Evolutionary conservation across 2,888 invertebrate genomes (phyloP).

Genomic region (Thereva nobilitata): DNA sequence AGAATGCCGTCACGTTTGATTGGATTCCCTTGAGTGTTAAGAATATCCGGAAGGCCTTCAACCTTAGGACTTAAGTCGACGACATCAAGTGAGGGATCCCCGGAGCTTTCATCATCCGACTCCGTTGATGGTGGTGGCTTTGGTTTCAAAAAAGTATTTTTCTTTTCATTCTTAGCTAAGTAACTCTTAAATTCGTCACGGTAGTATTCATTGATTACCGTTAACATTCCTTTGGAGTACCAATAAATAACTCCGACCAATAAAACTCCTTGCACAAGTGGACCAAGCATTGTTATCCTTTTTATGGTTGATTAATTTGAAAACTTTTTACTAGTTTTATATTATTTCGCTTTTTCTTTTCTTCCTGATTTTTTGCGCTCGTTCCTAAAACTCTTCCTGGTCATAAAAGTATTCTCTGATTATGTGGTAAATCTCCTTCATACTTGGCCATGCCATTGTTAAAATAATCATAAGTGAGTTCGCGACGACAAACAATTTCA

Average conservation of each 20-base stretch:
- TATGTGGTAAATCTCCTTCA: conserved; percentile 64
- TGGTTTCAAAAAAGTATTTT: conserved; percentile 1
- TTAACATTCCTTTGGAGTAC: conserved; percentile 73
- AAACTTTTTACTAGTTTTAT: conserved; percentile 5
- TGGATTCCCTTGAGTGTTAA: conserved; percentile 6
- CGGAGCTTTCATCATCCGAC: neutral
- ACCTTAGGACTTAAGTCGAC: conserved; percentile 19
- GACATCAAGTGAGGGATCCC: neutral
- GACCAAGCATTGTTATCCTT: conserved; percentile 63
- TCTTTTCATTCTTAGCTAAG: conserved; percentile 19
- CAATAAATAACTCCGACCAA: conserved; percentile 70
- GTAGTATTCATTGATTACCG: conserved; percentile 75
- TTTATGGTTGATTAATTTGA: conserved; percentile 3
- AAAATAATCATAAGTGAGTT: conserved; percentile 74
- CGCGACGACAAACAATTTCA: conserved; percentile 79
- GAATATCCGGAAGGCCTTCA: conserved; percentile 28
- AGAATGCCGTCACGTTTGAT: conserved; percentile 3
- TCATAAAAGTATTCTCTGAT: conserved; percentile 61
- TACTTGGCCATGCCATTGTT: conserved; percentile 74
- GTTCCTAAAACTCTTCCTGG: conserved; percentile 40
- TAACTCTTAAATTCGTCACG: conserved; percentile 67
- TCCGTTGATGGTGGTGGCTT: neutral
- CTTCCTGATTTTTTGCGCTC: conserved; percentile 9
- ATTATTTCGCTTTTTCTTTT: neutral
- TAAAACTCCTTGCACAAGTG: conserved; percentile 67